Conservation (phyloP, 2,113 vertebrate species). For the Hyla sarda region DNA sequence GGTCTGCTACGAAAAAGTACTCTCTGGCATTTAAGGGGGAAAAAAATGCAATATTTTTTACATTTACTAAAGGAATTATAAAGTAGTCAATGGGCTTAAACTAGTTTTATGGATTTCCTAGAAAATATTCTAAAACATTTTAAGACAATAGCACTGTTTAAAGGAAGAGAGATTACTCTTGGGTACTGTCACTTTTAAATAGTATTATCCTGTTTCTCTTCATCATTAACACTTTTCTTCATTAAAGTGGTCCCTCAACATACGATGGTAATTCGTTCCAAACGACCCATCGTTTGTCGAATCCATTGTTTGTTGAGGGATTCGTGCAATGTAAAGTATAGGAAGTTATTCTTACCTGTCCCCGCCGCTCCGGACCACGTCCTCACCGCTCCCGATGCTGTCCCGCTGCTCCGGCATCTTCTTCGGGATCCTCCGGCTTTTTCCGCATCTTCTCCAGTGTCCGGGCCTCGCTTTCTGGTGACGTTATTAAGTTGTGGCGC, state of each 20-base stretch:
- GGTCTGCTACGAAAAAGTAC: conserved; percentile 9
- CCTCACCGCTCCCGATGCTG: too few relatives aligned
- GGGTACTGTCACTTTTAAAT: neutral
- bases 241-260: neutral
- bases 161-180: neutral
- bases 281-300: too few relatives aligned
- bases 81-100: neutral
- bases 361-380: too few relatives aligned
- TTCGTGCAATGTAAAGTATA: too few relatives aligned
- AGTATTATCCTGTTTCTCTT: neutral
- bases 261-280: too few relatives aligned
- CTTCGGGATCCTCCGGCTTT: too few relatives aligned
- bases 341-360: too few relatives aligned
- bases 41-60: conserved; percentile 7
- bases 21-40: neutral
- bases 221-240: neutral
- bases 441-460: too few relatives aligned
- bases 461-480: too few relatives aligned
- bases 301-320: too few relatives aligned
- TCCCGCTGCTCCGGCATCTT: too few relatives aligned
- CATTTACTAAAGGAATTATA: neutral
- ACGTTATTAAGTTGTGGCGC: too few relatives aligned
- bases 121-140: neutral
- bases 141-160: neutral
- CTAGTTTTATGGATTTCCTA: neutral